These are phyloP conservation scores for Hydropotes inermis DNA, from an alignment of 2,113 vertebrate species.

Conservation along the genomic window DNA sequence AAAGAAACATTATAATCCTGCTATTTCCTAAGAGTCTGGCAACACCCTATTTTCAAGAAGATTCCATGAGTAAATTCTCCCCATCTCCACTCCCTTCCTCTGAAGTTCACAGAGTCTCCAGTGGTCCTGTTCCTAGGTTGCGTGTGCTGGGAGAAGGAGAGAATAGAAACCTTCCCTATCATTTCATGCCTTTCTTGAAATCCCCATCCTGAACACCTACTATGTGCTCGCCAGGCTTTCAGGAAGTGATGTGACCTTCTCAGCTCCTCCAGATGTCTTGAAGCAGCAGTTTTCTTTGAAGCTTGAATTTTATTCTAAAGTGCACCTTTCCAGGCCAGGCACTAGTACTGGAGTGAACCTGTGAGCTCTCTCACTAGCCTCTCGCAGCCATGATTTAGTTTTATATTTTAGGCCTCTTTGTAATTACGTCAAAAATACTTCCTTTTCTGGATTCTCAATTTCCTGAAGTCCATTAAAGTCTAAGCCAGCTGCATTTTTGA, in stretches of 20 bases:
- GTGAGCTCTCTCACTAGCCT: neutral
- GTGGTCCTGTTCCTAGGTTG: neutral
- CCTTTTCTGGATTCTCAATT: neutral
- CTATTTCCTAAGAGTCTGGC: neutral
- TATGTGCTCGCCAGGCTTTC: neutral
- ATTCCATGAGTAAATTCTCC: neutral
- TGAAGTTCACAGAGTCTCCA: neutral
- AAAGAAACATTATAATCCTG: neutral
- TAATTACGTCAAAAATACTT: neutral
- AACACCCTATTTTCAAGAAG: slow-evolving; percentile 8
- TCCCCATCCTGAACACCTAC: neutral
- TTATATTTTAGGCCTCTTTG: neutral
- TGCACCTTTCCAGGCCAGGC: neutral
- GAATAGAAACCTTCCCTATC: neutral
- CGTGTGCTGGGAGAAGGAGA: neutral
- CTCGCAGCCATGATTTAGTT: neutral
- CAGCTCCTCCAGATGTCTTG: neutral
- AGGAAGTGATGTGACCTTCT: neutral
- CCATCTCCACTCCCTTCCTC: neutral
- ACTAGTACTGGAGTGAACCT: neutral
- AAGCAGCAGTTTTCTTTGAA: neutral
- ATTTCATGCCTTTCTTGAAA: neutral
- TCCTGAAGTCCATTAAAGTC: neutral
- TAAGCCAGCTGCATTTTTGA: neutral
- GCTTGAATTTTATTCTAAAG: neutral